Evolutionary conservation across 1,140 invertebrate genomes (phyloP).

Genomic region (Microplitis demolitor): DNA sequence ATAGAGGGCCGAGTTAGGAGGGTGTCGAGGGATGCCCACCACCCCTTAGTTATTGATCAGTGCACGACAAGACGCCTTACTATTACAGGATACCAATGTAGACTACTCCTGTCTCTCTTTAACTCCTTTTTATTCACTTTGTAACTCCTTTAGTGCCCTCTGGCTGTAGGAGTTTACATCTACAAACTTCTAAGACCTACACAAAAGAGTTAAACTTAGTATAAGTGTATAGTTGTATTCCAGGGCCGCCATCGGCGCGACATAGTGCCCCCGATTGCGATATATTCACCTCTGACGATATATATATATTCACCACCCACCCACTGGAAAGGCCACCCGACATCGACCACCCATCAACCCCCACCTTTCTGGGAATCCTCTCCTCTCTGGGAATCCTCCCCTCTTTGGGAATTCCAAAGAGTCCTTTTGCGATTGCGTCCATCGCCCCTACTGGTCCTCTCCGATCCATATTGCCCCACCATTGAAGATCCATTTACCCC

Average conservation of each 20-base stretch:
- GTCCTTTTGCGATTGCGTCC: too few species aligned
- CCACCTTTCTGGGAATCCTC: too few species aligned
- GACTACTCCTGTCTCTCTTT: conserved; percentile 16
- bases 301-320: neutral
- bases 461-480: conserved; percentile 16
- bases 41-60: conserved; percentile 50
- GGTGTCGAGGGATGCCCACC: conserved; percentile 15
- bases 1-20: neutral
- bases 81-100: conserved; percentile 42
- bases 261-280: conserved; percentile 53
- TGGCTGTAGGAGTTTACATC: too few species aligned
- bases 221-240: neutral
- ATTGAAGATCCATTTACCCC: neutral
- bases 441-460: neutral
- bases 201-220: neutral
- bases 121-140: neutral
- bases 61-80: conserved; percentile 44
- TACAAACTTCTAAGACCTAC: neutral
- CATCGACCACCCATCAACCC: conserved; percentile 23
- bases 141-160: neutral
- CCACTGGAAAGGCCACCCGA: conserved; percentile 5
- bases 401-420: too few species aligned
- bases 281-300: conserved; percentile 42
- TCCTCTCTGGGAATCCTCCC: too few species aligned
- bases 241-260: conserved; percentile 42